Evolutionary conservation across 2,797 vertebrate species (phyloP).

Genomic region (Hozukius guyotensis): DNA sequence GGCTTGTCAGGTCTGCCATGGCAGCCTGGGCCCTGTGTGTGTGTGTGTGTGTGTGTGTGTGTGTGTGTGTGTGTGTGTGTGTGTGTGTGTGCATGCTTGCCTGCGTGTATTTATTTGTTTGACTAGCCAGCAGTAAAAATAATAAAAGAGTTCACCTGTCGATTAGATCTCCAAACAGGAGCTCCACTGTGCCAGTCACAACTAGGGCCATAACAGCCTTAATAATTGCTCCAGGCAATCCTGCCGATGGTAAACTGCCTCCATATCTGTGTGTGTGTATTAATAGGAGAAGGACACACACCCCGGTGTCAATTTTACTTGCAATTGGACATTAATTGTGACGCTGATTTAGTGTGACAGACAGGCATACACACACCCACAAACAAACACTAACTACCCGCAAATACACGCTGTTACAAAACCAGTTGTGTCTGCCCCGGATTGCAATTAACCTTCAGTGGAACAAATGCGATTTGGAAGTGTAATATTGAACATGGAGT

Average conservation of each 20-base stretch:
- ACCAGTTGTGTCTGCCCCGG: slow-evolving; percentile 1
- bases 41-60: neutral
- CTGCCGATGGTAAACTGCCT: slow-evolving; percentile 7
- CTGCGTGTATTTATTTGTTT: slow-evolving; percentile 47
- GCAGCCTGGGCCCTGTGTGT: slow-evolving; percentile 5
- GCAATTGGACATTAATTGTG: slow-evolving; percentile 59
- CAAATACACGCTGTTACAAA: slow-evolving; percentile 15
- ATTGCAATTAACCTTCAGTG: slow-evolving; percentile 59
- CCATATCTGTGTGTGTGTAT: neutral
- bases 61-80: neutral
- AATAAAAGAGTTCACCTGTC: slow-evolving; percentile 56
- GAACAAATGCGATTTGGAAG: slow-evolving; percentile 14
- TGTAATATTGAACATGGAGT: slow-evolving; percentile 29
- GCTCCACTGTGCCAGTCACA: slow-evolving; percentile 36
- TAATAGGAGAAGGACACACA: slow-evolving; percentile 24
- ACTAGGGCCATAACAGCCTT: slow-evolving; percentile 37
- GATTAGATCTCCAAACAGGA: slow-evolving; percentile 41
- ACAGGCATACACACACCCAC: slow-evolving; percentile 23
- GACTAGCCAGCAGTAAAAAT: slow-evolving; percentile 44
- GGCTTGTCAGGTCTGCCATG: slow-evolving; percentile 34
- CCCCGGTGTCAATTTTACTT: slow-evolving; percentile 45
- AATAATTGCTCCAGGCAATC: slow-evolving; percentile 54
- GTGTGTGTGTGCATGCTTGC: neutral
- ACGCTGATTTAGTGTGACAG: slow-evolving; percentile 56
- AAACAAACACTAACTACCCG: slow-evolving; percentile 19